phyloP scores from a whole-genome alignment of 2,888 invertebrate genomes.

The Drosophila mercatorum region DNA sequence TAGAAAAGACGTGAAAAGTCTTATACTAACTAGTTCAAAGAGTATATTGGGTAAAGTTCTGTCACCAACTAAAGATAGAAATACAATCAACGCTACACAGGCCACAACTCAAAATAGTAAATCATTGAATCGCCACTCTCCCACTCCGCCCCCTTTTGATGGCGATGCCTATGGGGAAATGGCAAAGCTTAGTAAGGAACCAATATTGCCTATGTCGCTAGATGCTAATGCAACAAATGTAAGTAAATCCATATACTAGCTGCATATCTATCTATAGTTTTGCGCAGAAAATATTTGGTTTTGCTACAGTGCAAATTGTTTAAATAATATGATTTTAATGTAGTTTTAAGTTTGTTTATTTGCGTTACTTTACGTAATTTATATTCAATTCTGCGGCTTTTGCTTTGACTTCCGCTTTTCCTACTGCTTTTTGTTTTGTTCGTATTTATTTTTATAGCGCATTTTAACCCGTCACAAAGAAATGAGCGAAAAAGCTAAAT shows the following conservation, averaged over 20 bases:
- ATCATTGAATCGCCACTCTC: conserved; percentile 30
- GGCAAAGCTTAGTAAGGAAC: conserved; percentile 52
- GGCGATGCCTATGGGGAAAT: conserved; percentile 39
- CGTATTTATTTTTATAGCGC: conserved; percentile 80
- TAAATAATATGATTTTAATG: background rate
- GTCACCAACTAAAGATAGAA: conserved; percentile 90
- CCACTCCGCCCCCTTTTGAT: conserved; percentile 33
- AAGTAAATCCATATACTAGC: conserved; percentile 76
- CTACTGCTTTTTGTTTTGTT: conserved; percentile 57
- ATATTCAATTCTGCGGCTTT: conserved; percentile 58
- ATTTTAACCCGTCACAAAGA: conserved; percentile 85
- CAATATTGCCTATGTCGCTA: conserved; percentile 78
- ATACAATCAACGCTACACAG: conserved; percentile 81
- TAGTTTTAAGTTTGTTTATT: conserved; percentile 18
- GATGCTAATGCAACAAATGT: conserved; percentile 85
- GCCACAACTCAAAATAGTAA: conserved; percentile 55
- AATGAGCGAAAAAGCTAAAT: conserved; percentile 85
- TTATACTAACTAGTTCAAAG: conserved; percentile 89
- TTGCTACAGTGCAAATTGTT: background rate
- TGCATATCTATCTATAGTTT: background rate
- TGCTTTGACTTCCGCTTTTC: conserved; percentile 41
- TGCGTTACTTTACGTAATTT: conserved; percentile 32
- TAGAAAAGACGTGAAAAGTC: conserved; percentile 90
- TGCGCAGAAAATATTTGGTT: background rate
- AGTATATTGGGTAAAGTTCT: conserved; percentile 90